Conservation (phyloP, 2,113 vertebrate species). For the Puntigrus tetrazona region DNA sequence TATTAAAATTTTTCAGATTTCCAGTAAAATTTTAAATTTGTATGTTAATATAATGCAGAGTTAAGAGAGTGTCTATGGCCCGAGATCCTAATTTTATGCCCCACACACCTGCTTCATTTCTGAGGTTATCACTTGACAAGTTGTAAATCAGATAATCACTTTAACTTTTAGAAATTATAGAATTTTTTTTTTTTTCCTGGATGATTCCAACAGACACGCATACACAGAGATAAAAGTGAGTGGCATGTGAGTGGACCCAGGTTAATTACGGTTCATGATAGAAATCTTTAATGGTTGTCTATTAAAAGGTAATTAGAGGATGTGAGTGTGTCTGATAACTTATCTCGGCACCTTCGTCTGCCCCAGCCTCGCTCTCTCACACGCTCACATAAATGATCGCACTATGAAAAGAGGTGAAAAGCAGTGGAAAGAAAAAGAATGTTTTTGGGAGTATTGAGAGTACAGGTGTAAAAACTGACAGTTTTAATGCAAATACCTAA, state of each 20-base stretch:
- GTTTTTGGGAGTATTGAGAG: background rate
- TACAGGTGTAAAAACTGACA: background rate
- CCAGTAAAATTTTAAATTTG: background rate
- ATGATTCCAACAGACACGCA: conserved; percentile 1
- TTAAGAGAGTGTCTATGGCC: background rate
- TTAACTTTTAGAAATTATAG: conserved; percentile 26
- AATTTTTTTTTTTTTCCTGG: conserved; percentile 15
- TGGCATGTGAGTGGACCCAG: conserved; percentile 38
- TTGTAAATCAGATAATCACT: conserved; percentile 43
- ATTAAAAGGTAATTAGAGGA: conserved; percentile 57
- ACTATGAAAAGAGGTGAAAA: conserved; percentile 4
- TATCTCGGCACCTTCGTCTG: conserved; percentile 47
- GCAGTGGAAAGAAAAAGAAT: background rate
- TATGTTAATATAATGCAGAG: background rate
- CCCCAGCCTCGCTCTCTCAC: conserved; percentile 8
- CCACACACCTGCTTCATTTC: conserved; percentile 20
- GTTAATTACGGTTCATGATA: conserved; percentile 59
- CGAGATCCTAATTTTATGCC: background rate
- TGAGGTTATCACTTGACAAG: conserved; percentile 43
- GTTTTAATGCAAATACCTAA: background rate
- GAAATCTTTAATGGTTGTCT: conserved; percentile 56
- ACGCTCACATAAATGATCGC: conserved; percentile 26
- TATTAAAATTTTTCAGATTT: no score
- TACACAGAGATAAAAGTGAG: conserved; percentile 19
- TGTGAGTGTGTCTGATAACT: conserved; percentile 41